Percentiles rank a stretch among this genome's conserved stretches.
Conservation (phyloP, 1,140 invertebrate species). For the Ericerus pela region DNA sequence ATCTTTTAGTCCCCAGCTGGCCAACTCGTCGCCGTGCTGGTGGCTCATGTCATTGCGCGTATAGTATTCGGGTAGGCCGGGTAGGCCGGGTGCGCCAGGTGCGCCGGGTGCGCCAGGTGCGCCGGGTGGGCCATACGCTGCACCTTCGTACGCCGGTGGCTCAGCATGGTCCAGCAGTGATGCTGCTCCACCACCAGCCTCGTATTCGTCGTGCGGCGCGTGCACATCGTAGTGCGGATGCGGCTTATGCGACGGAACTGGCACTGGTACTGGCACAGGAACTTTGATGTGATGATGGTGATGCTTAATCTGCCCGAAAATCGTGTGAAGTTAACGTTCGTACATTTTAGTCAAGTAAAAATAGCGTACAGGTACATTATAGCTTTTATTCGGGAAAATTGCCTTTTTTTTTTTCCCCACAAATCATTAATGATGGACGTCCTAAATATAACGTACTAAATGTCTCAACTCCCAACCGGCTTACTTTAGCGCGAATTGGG, state of each 20-base stretch:
- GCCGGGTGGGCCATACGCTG: slow-evolving; percentile 10
- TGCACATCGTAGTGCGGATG: slow-evolving; percentile 23
- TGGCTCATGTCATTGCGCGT: slow-evolving; percentile 16
- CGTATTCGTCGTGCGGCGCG: slow-evolving; percentile 26
- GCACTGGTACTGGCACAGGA: slow-evolving; percentile 32
- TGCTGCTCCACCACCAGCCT: slow-evolving; percentile 31
- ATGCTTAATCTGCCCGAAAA: slow-evolving; percentile 33
- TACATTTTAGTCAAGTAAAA: no score
- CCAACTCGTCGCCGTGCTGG: slow-evolving; percentile 22
- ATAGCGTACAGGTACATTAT: no score
- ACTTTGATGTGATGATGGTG: slow-evolving; percentile 40
- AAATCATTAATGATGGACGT: no score
- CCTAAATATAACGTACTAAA: neutral
- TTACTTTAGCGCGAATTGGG: no score
- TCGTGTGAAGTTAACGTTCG: no score
- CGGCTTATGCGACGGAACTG: slow-evolving; percentile 17
- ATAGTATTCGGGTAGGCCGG: slow-evolving; percentile 17
- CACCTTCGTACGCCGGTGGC: slow-evolving; percentile 14
- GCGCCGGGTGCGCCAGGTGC: no score
- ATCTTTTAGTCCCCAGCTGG: slow-evolving; percentile 23
- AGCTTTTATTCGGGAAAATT: no score
- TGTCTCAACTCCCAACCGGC: neutral
- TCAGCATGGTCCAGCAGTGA: slow-evolving; percentile 21
- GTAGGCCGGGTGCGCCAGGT: neutral
- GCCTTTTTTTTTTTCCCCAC: no score